phyloP scores from a whole-genome alignment of 2,888 invertebrate species.

The Fabriciana adippe region DNA sequence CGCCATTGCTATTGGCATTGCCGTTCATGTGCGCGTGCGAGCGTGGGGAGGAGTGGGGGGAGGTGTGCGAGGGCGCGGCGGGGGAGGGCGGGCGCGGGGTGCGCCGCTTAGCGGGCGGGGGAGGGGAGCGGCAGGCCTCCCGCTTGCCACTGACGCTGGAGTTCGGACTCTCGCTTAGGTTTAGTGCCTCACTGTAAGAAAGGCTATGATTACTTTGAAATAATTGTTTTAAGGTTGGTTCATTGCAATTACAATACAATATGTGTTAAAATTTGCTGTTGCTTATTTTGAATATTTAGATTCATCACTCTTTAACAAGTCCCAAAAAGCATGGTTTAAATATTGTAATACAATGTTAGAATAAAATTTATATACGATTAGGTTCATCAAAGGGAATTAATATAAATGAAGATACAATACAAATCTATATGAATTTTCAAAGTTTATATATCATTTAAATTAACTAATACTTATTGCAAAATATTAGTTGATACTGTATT shows the following conservation, averaged over 20 bases:
- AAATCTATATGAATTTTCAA: too few species aligned
- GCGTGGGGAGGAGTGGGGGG: conserved; percentile 46
- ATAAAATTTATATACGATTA: too few species aligned
- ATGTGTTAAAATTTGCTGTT: not conserved
- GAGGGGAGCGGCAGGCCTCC: conserved; percentile 77
- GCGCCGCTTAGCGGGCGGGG: conserved; percentile 84
- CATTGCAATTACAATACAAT: not conserved
- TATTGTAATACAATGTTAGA: too few species aligned
- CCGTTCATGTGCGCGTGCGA: conserved; percentile 43
- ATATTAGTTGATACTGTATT: not conserved
- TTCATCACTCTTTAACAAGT: too few species aligned
- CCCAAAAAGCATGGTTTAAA: too few species aligned
- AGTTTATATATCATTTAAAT: too few species aligned
- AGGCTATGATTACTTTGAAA: not conserved
- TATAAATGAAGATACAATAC: too few species aligned
- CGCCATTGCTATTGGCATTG: conserved; percentile 53
- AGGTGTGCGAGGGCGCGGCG: conserved; percentile 46
- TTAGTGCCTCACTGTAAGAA: conserved; percentile 88
- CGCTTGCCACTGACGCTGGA: conserved; percentile 68
- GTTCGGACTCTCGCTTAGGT: conserved; percentile 86
- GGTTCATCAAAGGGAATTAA: too few species aligned
- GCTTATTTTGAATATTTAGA: too few species aligned
- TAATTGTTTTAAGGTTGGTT: not conserved
- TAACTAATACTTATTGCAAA: not conserved
- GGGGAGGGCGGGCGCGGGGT: conserved; percentile 59